Conservation (phyloP, 1,140 invertebrate genomes). For the Fopius arisanus region DNA sequence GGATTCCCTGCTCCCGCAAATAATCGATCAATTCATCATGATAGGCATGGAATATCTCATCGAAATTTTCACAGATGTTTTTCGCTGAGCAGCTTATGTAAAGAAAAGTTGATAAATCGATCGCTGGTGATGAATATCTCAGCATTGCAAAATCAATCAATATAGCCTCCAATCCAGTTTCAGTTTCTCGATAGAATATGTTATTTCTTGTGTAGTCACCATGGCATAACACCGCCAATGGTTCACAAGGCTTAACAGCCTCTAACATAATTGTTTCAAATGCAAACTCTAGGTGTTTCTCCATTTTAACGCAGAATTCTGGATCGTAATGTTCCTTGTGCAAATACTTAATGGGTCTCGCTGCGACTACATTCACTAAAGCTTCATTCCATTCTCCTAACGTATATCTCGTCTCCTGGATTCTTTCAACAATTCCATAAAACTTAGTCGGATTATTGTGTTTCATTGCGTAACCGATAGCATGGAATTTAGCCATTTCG, state of each 20-base stretch:
- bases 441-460: conserved; percentile 43
- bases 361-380: not conserved
- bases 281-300: conserved; percentile 25
- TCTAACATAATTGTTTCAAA: conserved; percentile 29
- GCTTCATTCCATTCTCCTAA: fast-evolving
- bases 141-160: conserved; percentile 59
- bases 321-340: conserved; percentile 30
- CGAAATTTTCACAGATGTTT: conserved; percentile 39
- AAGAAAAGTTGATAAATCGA: conserved; percentile 60
- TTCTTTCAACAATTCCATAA: conserved; percentile 35
- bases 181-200: conserved; percentile 45
- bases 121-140: conserved; percentile 49
- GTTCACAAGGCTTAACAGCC: conserved; percentile 33
- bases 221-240: conserved; percentile 54
- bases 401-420: conserved; percentile 37
- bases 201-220: conserved; percentile 60
- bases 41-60: conserved; percentile 50
- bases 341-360: conserved; percentile 31
- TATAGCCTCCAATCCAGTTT: conserved; percentile 40
- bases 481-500: conserved; percentile 58
- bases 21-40: conserved; percentile 37
- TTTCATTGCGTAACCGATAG: conserved; percentile 51
- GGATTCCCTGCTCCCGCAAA: conserved; percentile 34
- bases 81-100: conserved; percentile 48
- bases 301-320: conserved; percentile 39